Percentiles rank a stretch among this genome's conserved stretches.
These are phyloP conservation scores for Hanleya hanleyi DNA, from an alignment of 2,888 invertebrate genomes.

Conservation along the genomic window DNA sequence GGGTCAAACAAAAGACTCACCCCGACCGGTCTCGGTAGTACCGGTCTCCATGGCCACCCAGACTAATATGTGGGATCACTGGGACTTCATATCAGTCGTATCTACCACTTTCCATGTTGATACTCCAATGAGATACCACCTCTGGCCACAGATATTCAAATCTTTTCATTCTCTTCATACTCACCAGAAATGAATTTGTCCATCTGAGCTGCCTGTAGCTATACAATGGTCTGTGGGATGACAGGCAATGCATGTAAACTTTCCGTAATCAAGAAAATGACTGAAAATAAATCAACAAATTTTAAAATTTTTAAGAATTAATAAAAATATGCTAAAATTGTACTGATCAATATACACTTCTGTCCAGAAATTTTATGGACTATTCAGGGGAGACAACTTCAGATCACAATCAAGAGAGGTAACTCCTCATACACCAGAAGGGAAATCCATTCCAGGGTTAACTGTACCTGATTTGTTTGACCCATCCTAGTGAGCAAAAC, in stretches of 20 bases:
- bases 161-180: slow-evolving; percentile 44
- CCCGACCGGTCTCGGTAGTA: not conserved
- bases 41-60: not conserved
- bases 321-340: no score
- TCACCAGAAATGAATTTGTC: slow-evolving; percentile 80
- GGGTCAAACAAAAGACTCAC: not conserved
- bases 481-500: no score
- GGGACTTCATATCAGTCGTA: not conserved
- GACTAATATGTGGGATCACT: not conserved
- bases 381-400: no score
- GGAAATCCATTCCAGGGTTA: no score
- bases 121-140: no score
- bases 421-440: no score
- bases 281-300: slow-evolving; percentile 6
- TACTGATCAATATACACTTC: no score
- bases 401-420: no score
- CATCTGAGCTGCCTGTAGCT: slow-evolving; percentile 81
- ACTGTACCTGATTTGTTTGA: no score
- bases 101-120: not conserved
- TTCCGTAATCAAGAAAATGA: slow-evolving; percentile 30
- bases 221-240: slow-evolving; percentile 81
- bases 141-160: no score
- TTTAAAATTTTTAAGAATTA: no score
- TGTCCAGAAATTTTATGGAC: no score
- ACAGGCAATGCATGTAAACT: slow-evolving; percentile 80